Percentiles rank a stretch among this genome's conserved stretches.
phyloP scores from a whole-genome alignment of 2,888 invertebrate genomes.

The Strigamia maritima region DNA sequence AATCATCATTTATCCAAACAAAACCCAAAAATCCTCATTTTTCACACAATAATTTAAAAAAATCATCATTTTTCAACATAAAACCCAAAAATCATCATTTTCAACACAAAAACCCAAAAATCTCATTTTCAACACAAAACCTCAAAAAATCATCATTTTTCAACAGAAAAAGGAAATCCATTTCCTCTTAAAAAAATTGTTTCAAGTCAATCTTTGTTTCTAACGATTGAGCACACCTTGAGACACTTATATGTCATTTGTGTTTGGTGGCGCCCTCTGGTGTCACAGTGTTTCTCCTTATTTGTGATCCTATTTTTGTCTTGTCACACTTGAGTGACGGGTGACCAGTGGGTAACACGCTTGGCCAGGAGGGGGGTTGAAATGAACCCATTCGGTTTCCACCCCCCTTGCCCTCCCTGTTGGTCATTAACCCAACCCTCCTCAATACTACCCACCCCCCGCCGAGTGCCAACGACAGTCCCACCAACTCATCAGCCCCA shows the following conservation, averaged over 20 bases:
- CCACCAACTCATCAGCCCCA: slow-evolving; percentile 17
- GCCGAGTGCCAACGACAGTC: slow-evolving; percentile 19
- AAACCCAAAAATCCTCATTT: neutral
- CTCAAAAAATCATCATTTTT: neutral
- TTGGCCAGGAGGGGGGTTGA: slow-evolving; percentile 14
- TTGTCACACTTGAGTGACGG: slow-evolving; percentile 23
- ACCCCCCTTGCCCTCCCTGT: neutral
- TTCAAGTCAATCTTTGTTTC: neutral
- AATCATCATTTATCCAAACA: neutral
- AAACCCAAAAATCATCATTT: too few relatives aligned
- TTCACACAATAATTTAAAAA: neutral
- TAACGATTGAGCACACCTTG: neutral
- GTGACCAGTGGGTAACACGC: slow-evolving; percentile 23
- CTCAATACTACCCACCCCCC: neutral
- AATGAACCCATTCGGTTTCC: neutral
- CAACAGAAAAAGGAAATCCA: neutral
- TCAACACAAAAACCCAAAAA: neutral
- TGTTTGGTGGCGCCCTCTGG: slow-evolving; percentile 8
- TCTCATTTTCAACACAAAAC: too few relatives aligned
- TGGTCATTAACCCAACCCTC: slow-evolving; percentile 18
- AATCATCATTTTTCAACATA: too few relatives aligned
- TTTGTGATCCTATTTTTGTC: slow-evolving; percentile 14
- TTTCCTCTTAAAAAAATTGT: neutral
- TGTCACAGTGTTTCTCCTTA: neutral
- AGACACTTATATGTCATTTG: neutral